A percentile compares a stretch with the other conserved stretches of the same genome.
phyloP scores from a whole-genome alignment of 2,113 vertebrate species.

The Fulmarus glacialis region DNA sequence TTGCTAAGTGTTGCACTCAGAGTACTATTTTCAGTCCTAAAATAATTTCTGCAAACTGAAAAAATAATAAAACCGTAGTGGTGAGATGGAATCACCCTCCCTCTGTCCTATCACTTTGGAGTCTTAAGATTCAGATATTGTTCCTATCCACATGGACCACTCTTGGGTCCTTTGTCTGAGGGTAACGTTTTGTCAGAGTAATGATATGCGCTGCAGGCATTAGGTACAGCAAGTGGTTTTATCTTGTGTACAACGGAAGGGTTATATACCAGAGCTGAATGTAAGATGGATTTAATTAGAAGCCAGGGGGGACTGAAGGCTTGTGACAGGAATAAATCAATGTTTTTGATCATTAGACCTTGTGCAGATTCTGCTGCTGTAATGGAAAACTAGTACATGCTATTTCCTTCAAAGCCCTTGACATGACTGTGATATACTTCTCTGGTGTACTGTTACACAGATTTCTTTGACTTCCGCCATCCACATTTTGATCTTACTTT shows the following conservation, averaged over 20 bases:
- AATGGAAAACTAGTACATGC: background rate
- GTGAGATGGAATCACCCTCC: background rate
- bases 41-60: background rate
- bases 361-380: constrained; percentile 15
- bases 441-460: background rate
- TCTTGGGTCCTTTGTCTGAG: background rate
- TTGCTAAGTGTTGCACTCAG: background rate
- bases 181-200: background rate
- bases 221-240: background rate
- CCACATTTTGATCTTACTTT: background rate
- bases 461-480: background rate
- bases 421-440: background rate
- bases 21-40: background rate
- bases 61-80: background rate
- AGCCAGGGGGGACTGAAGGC: background rate
- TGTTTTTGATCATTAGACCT: constrained; percentile 56
- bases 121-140: background rate
- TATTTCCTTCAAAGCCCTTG: constrained; percentile 32
- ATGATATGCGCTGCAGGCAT: background rate
- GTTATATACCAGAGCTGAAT: background rate
- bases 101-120: background rate
- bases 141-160: background rate
- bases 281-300: constrained; percentile 53
- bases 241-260: constrained; percentile 29
- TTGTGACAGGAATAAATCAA: constrained; percentile 62